These are phyloP conservation scores for Eciton burchellii DNA, from an alignment of 1,140 invertebrate genomes.

Conservation along the genomic window DNA sequence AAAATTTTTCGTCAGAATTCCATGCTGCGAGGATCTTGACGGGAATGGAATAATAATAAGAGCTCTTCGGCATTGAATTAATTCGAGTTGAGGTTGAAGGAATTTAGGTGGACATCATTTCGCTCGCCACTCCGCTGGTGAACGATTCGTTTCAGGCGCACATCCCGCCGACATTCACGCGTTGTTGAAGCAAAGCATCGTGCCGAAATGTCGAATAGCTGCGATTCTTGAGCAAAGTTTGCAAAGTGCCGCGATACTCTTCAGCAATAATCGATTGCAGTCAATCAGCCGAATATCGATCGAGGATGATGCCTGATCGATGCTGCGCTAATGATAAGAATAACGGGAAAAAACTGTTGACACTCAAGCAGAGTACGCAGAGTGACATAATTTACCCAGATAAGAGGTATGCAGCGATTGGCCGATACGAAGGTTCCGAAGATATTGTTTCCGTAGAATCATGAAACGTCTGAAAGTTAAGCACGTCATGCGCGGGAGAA, in stretches of 20 bases:
- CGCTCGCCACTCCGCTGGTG: not conserved
- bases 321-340: constrained; percentile 22
- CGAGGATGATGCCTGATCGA: constrained; percentile 31
- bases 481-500: too few species aligned
- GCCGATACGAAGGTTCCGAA: too few species aligned
- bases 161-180: constrained; percentile 1
- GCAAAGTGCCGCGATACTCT: not conserved
- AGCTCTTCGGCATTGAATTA: constrained; percentile 48
- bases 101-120: constrained; percentile 51
- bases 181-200: not conserved
- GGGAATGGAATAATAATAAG: constrained; percentile 62
- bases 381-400: too few species aligned
- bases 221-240: not conserved
- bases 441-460: too few species aligned
- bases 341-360: too few species aligned
- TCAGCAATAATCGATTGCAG: constrained; percentile 19
- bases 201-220: not conserved
- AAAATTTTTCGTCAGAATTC: constrained; percentile 46
- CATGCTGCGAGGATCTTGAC: constrained; percentile 35
- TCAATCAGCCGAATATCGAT: constrained; percentile 21
- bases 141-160: constrained; percentile 25
- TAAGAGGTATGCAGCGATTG: too few species aligned
- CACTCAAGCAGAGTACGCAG: too few species aligned
- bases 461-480: too few species aligned
- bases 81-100: constrained; percentile 27